A percentile compares a stretch with the other conserved stretches of the same genome.
These are phyloP conservation scores for Hedychridium roseum DNA, from an alignment of 2,888 invertebrate species.

Conservation along the genomic window DNA sequence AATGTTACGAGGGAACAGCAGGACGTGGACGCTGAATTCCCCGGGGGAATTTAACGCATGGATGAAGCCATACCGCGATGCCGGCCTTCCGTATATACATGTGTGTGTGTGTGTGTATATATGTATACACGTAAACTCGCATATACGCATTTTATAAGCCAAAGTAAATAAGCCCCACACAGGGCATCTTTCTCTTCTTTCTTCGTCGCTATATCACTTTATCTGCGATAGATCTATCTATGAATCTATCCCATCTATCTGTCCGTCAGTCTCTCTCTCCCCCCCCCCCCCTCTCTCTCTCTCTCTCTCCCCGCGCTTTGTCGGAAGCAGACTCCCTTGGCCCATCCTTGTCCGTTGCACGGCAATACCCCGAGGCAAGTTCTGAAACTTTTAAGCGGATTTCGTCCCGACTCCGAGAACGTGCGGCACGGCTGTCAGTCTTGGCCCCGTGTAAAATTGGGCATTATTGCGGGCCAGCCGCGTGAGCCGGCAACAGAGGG, in stretches of 20 bases:
- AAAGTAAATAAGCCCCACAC: constrained; percentile 40
- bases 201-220: neutral
- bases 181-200: neutral
- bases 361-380: constrained; percentile 28
- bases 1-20: too few relatives aligned
- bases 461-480: constrained; percentile 25
- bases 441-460: constrained; percentile 34
- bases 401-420: constrained; percentile 28
- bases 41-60: constrained; percentile 53
- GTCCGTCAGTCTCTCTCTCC: constrained; percentile 4
- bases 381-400: constrained; percentile 44
- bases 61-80: constrained; percentile 44
- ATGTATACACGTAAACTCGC: constrained; percentile 6
- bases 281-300: constrained; percentile 1
- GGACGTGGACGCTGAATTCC: too few relatives aligned
- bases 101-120: neutral
- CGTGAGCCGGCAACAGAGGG: constrained; percentile 5
- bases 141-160: constrained; percentile 24
- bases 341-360: too few relatives aligned
- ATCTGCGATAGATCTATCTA: neutral
- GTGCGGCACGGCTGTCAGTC: constrained; percentile 29
- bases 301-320: constrained; percentile 5
- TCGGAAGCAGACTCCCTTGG: too few relatives aligned
- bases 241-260: neutral
- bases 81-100: constrained; percentile 22